Evolutionary conservation across 2,113 vertebrate genomes (phyloP).

Genomic region (Channa maculata): DNA sequence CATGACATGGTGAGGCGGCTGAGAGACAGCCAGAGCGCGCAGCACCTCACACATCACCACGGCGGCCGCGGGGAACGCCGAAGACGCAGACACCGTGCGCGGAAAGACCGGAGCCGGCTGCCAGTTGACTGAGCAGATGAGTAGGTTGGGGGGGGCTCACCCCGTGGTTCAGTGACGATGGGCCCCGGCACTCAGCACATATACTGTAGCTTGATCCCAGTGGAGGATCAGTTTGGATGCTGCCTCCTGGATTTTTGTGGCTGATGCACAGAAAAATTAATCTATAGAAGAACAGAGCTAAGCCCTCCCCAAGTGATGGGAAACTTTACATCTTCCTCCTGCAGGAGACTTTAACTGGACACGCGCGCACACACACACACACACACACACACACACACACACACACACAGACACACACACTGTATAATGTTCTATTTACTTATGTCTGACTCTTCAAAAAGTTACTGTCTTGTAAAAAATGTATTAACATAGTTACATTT

Average conservation of each 20-base stretch:
- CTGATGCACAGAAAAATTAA: slow-evolving; percentile 8
- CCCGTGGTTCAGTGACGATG: background rate
- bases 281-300: background rate
- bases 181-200: slow-evolving; percentile 19
- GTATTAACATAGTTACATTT: slow-evolving; percentile 16
- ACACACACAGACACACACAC: slow-evolving; percentile 17
- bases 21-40: slow-evolving; percentile 72
- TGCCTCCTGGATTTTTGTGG: slow-evolving; percentile 34
- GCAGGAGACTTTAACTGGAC: background rate
- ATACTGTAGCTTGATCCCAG: slow-evolving; percentile 7
- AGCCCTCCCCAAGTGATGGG: background rate
- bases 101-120: slow-evolving; percentile 23
- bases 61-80: slow-evolving; percentile 20
- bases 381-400: slow-evolving; percentile 31
- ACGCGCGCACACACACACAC: background rate
- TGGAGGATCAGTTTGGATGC: slow-evolving; percentile 18
- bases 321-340: background rate
- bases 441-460: slow-evolving; percentile 21
- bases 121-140: slow-evolving; percentile 27
- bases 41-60: slow-evolving; percentile 75
- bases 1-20: slow-evolving; percentile 88
- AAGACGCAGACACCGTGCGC: slow-evolving; percentile 55
- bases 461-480: slow-evolving; percentile 33
- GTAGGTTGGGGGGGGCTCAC: background rate
- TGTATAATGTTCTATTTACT: slow-evolving; percentile 40